Percentiles rank a stretch among this genome's conserved stretches.
Conservation (phyloP, 2,797 vertebrate species). For the Trachurus trachurus region DNA sequence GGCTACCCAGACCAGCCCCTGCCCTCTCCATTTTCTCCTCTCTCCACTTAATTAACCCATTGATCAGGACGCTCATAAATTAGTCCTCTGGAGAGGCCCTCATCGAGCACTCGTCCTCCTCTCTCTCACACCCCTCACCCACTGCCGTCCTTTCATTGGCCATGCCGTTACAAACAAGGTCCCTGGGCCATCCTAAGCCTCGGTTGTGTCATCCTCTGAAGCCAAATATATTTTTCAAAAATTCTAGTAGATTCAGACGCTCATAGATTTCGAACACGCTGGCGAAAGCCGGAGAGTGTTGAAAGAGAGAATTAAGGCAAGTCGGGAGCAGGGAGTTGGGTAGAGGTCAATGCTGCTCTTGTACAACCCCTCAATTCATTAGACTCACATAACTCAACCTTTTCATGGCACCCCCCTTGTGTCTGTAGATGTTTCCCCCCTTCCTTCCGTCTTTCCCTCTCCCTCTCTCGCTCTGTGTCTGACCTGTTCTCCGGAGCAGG, state of each 20-base stretch:
- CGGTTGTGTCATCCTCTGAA: slow-evolving; percentile 52
- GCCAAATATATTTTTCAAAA: slow-evolving; percentile 59
- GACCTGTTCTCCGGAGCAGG: slow-evolving; percentile 65
- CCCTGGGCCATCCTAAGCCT: slow-evolving; percentile 16
- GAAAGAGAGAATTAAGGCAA: slow-evolving; percentile 48
- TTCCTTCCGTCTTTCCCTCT: slow-evolving; percentile 36
- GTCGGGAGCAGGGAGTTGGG: slow-evolving; percentile 50
- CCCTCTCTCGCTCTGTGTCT: slow-evolving; percentile 43
- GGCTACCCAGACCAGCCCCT: slow-evolving; percentile 30
- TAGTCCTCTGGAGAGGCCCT: slow-evolving; percentile 73
- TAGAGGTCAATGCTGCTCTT: slow-evolving; percentile 64
- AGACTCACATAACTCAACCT: slow-evolving; percentile 73
- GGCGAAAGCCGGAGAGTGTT: slow-evolving; percentile 1
- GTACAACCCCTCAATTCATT: slow-evolving; percentile 78
- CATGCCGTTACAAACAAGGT: slow-evolving; percentile 42
- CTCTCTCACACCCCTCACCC: slow-evolving; percentile 28
- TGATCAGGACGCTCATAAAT: slow-evolving; percentile 84
- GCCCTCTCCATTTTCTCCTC: slow-evolving; percentile 66
- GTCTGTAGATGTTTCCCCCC: slow-evolving; percentile 58
- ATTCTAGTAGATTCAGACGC: slow-evolving; percentile 40
- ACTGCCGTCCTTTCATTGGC: slow-evolving; percentile 14
- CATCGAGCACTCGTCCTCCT: slow-evolving; percentile 49
- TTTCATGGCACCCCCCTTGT: slow-evolving; percentile 68
- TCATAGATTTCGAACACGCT: slow-evolving; percentile 16
- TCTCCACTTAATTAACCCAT: slow-evolving; percentile 85